Base-by-base conservation (phyloP, 2,888 invertebrate genomes). In the Theretra japonica region DNA sequence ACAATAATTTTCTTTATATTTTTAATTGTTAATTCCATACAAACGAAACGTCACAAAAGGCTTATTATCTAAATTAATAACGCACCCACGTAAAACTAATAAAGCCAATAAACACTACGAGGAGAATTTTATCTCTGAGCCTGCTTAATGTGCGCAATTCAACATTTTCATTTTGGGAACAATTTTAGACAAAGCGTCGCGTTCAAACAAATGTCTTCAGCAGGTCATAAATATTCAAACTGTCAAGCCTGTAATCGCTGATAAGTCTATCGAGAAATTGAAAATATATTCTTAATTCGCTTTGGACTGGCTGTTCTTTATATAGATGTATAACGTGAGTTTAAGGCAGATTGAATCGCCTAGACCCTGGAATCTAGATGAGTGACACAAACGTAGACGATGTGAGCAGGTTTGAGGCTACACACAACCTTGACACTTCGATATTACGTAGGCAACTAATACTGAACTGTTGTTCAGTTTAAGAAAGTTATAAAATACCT, bases 101-200 rank as follows among this genome's bases (percentile, higher is more conserved):
- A 59, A 23, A 59, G 28, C 19, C 17, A 59, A 59, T 33, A 41
- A 33, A 62, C 62, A 41, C 19, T 21, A 7, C 21, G 2, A n/a
- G 41, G 21, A 33, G 33, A 21, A 21, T 19, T n/a, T 21, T 41
- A 41, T 41, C 30, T 41, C 21, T 21, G 33, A 33, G 4, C 2
- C 5, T 7, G 19, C 19, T 62, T 62, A 62, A 33, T 62, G 21
- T 41, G n/a, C n/a, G 21, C 33, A 21, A 62, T 62, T 62, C n/a
- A 62, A 62, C 33, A 33, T 62, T 33, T 62, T 62, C 33, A 62
- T n/a, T 41, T 62, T 62, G 33, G 21, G 21, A 62, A 62, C 62
- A 33, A 41, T 62, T 33, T 41, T 33, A 33, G 21, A 50, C 25
- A 68, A 68, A 68, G 62, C 62, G 41, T 41, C 41, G 33, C 62